Evolutionary conservation across 2,888 invertebrate genomes (phyloP), one percentile per base, ranked within the genome.

Genomic region (Xestia xanthographa): DNA sequence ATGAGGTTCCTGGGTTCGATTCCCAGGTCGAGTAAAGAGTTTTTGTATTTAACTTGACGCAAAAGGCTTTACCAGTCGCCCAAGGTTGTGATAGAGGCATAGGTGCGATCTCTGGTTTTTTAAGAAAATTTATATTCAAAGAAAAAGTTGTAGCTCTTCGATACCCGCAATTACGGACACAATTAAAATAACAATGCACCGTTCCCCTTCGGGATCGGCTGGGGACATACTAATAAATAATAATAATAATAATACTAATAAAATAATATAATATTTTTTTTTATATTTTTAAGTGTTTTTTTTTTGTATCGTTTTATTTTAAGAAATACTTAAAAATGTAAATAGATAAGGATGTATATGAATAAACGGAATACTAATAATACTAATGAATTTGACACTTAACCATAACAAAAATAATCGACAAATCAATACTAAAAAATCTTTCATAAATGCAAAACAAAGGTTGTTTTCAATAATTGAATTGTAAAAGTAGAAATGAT

Each of bases 401-500:
- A 41, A 50, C 12, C 4, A 53, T 26, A 26, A 26, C 5, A 56
- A 26, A 26, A 53, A 62, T 2, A 20, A 45, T 53, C 0, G 20
- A 45, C 45, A 0, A 17, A 38, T 71, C 22, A 58, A 53, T 0
- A 0, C 6, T 12, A 68, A 56, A 60, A 3, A 34, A 20, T 1
- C 6, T 5, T 9, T 22, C 26, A 6, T 0, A 20, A 56, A n/a
- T 3, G 38, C 6, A 20, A 74, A 80, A 50, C 41, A 56, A 63
- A 71, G 29, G 66, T 78, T 58, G 63, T 75, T 68, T 58, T 60
- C 63, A 58, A 74, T 70, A 81, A 82, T 80, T 78, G 70, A 88
- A 88, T 85, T 86, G 77, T 85, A 87, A 83, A 83, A 84, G 77
- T 85, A 87, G 82, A 85, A 84, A 86, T 87, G 72, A 86, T 85